These are phyloP conservation scores for Catostomus latipinnis DNA, from an alignment of 2,797 vertebrate genomes.

Conservation along the genomic window DNA sequence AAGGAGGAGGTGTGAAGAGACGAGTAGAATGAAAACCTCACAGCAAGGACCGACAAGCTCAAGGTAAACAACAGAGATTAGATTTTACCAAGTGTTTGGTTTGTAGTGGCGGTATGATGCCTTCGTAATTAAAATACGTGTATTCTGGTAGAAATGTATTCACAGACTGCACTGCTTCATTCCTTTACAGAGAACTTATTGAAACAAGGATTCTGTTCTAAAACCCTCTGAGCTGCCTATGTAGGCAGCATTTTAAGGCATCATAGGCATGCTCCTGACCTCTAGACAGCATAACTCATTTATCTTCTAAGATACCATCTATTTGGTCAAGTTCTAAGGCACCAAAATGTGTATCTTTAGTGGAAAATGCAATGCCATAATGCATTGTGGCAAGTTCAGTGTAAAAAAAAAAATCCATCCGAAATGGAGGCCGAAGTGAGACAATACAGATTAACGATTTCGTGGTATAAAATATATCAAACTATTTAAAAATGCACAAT, in stretches of 20 bases:
- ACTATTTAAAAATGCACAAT: no score
- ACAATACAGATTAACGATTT: no score
- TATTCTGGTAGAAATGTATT: background rate
- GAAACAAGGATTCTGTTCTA: background rate
- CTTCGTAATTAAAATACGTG: conserved; percentile 27
- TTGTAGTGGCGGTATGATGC: conserved; percentile 46
- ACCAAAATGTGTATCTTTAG: no score
- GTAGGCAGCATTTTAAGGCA: background rate
- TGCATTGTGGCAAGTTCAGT: no score
- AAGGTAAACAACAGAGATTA: background rate
- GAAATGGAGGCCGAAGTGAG: no score
- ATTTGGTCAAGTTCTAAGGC: no score
- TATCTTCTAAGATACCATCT: no score
- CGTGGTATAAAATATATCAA: no score
- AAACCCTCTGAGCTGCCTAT: background rate
- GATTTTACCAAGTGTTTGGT: conserved; percentile 13
- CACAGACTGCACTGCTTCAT: background rate
- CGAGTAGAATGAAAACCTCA: conserved; percentile 16
- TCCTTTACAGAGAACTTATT: background rate
- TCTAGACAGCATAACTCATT: background rate
- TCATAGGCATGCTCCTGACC: background rate
- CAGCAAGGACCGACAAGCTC: background rate
- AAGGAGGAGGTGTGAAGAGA: no score
- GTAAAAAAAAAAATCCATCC: no score
- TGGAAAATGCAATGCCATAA: no score